Base-by-base conservation (phyloP, 1,140 invertebrate species). In the Thaumatotibia leucotreta region DNA sequence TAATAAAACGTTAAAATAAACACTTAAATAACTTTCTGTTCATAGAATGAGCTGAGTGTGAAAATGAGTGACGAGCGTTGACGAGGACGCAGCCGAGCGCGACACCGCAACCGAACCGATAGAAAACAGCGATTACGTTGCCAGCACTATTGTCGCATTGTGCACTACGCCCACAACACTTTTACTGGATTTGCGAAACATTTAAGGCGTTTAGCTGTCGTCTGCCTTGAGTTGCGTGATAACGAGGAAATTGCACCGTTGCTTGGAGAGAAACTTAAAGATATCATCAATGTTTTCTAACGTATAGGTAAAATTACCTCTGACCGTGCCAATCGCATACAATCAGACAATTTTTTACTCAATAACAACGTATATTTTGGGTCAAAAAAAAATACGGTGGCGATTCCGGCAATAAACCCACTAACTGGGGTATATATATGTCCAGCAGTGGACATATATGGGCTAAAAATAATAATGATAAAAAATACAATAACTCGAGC, bases 161-260 rank as follows among this genome's bases (percentile, higher is more conserved):
- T 87, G 65, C 73, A 63, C 79, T 72, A 80, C 86, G 77, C 82
- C 86, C 75, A 84, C 78, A 75, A 71, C 74, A 86, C 87, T 88
- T 84, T 89, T 88, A 88, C 87, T 85, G 74, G 76, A 75, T 88
- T 89, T 88, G 77, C 85, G 80, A 88, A 89, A 89, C 79, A 69
- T 74, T 81, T 75, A 76, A 79, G 86, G 82, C 76, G 73, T 72
- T 83, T 76, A 73, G 74, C 80, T 76, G 74, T 75, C 70, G 78
- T 75, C 69, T 71, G 61, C 61, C 72, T 67, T 65, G 64, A 76
- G 63, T 89, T 88, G 83, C 84, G 77, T 79, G 81, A 79, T 83
- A 80, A 76, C 75, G 27, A 81, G 80, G 74, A 86, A 85, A 82
- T 81, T 75, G 66, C 73, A 70, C 68, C 63, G 66, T 68, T 64